Evolutionary conservation across 1,140 invertebrate genomes (phyloP).

Genomic region (Stratiolaelaps scimitus): DNA sequence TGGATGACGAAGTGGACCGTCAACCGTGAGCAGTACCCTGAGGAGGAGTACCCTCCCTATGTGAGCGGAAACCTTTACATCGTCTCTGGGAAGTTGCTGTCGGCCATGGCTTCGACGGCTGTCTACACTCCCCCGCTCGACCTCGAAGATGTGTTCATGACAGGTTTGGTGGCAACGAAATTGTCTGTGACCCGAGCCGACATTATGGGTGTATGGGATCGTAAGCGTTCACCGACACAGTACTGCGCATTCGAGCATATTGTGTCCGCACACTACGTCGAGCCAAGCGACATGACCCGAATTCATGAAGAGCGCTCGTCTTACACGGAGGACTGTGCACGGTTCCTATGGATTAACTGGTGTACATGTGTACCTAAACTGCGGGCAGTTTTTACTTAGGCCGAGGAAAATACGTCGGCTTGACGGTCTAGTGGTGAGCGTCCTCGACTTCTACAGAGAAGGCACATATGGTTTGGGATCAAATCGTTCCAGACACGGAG

Average conservation of each 20-base stretch:
- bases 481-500: too few species aligned
- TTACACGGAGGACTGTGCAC: not conserved
- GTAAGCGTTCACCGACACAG: not conserved
- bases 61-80: constrained; percentile 16
- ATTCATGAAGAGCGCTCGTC: not conserved
- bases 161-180: constrained; percentile 12
- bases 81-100: not conserved
- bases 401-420: too few species aligned
- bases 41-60: not conserved
- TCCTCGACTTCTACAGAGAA: too few species aligned
- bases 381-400: not conserved
- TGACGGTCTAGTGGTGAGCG: too few species aligned
- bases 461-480: too few species aligned
- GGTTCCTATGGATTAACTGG: not conserved
- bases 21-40: not conserved
- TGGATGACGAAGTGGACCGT: not conserved
- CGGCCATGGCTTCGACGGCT: not conserved
- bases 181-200: not conserved
- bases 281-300: not conserved
- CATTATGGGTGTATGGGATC: not conserved
- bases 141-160: constrained; percentile 10
- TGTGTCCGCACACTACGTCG: constrained; percentile 1
- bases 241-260: constrained; percentile 11
- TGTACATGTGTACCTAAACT: not conserved
- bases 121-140: not conserved